These are phyloP conservation scores for Motacilla alba DNA, from an alignment of 2,113 vertebrate genomes.

Conservation along the genomic window DNA sequence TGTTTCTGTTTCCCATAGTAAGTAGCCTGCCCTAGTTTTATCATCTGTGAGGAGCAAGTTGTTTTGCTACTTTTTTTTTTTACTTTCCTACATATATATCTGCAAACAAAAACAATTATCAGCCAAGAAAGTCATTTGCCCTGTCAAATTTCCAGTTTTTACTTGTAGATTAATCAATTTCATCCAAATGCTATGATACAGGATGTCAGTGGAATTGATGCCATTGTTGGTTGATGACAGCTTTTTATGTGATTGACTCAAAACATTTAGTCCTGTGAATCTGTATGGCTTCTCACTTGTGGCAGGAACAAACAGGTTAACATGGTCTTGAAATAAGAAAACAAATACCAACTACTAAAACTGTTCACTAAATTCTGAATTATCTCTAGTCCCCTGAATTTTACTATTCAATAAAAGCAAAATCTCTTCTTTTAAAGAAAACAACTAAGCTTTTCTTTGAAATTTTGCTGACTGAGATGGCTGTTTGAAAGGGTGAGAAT, in stretches of 20 bases:
- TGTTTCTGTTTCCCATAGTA: neutral
- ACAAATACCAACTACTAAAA: neutral
- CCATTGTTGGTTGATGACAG: neutral
- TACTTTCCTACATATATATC: neutral
- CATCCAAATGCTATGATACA: neutral
- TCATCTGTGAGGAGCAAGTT: neutral
- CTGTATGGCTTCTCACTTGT: neutral
- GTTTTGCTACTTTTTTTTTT: neutral
- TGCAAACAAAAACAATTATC: neutral
- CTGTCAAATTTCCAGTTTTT: neutral
- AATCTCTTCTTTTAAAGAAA: neutral
- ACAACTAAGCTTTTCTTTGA: neutral
- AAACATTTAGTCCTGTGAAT: neutral
- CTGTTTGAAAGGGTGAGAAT: neutral
- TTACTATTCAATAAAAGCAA: neutral
- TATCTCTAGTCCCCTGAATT: neutral
- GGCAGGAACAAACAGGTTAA: neutral
- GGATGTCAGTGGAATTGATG: neutral
- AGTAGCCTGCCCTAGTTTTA: neutral
- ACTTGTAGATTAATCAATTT: neutral
- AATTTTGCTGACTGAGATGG: neutral
- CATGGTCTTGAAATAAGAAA: neutral
- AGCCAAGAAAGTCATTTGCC: neutral
- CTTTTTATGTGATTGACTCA: neutral
- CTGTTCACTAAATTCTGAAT: neutral